These are phyloP conservation scores for Dasyornis broadbenti DNA, from an alignment of 2,113 vertebrate species.

Conservation along the genomic window DNA sequence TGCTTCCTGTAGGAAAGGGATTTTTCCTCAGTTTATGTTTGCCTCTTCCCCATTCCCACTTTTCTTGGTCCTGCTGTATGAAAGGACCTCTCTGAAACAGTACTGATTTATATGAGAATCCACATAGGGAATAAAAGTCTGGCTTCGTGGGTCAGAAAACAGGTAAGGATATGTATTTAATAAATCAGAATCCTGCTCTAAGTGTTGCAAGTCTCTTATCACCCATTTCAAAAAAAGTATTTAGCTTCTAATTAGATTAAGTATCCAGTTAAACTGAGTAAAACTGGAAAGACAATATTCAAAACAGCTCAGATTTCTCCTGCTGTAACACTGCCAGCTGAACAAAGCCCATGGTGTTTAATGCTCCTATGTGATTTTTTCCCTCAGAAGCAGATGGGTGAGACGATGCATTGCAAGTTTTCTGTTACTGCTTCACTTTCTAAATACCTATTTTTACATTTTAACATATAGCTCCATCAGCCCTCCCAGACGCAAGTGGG, in stretches of 20 bases:
- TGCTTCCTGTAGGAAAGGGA: not conserved
- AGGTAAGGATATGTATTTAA: slow-evolving; percentile 17
- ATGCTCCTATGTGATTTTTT: not conserved
- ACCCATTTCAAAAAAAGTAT: not conserved
- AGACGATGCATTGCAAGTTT: not conserved
- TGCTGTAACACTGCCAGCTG: not conserved
- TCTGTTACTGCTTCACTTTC: slow-evolving; percentile 18
- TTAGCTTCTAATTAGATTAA: not conserved
- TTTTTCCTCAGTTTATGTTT: not conserved
- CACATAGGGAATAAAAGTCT: not conserved
- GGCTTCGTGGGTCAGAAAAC: not conserved
- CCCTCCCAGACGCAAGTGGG: slow-evolving; percentile 85
- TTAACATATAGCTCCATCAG: slow-evolving; percentile 82
- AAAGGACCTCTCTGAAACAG: not conserved
- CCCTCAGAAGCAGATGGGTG: not conserved
- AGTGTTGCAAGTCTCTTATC: not conserved
- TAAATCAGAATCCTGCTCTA: not conserved
- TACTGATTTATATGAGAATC: not conserved
- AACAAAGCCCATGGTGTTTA: not conserved
- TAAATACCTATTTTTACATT: slow-evolving; percentile 66
- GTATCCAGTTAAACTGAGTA: not conserved
- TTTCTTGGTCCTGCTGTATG: not conserved
- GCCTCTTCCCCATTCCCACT: not conserved
- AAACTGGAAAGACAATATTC: not conserved
- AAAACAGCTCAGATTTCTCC: not conserved